phyloP scores from a whole-genome alignment of 2,888 invertebrate species.

The Idaea biselata region DNA sequence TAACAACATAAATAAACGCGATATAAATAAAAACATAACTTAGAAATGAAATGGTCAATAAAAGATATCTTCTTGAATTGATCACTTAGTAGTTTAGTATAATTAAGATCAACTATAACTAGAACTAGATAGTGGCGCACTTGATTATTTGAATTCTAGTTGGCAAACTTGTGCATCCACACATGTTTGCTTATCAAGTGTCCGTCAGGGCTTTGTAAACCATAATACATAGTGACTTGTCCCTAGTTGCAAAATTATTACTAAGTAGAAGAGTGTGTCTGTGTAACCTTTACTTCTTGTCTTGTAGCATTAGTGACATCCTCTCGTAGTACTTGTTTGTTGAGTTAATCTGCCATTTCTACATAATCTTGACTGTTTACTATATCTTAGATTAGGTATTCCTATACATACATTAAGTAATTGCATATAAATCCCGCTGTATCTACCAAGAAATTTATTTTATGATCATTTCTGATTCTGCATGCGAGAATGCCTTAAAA shows the following conservation, averaged over 20 bases:
- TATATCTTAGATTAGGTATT: conserved; percentile 33
- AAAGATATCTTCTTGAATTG: conserved; percentile 41
- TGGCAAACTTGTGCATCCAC: conserved; percentile 56
- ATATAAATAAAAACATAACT: conserved; percentile 21
- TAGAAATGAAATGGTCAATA: conserved; percentile 46
- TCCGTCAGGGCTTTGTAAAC: conserved; percentile 69
- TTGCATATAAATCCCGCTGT: conserved; percentile 20
- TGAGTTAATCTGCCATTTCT: conserved; percentile 50
- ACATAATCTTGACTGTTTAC: conserved; percentile 42
- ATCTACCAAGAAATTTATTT: conserved; percentile 25
- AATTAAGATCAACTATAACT: conserved; percentile 39
- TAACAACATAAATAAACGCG: conserved; percentile 36
- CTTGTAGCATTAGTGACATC: conserved; percentile 57
- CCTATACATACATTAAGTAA: conserved; percentile 30
- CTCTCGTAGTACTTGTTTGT: conserved; percentile 55
- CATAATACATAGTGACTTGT: conserved; percentile 70
- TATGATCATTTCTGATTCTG: conserved; percentile 35
- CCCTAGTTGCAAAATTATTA: conserved; percentile 77
- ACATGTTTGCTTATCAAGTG: conserved; percentile 60
- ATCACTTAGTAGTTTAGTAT: conserved; percentile 49
- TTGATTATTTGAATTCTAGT: conserved; percentile 51
- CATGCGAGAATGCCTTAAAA: conserved; percentile 33
- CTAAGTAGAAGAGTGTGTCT: conserved; percentile 55
- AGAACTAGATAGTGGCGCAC: conserved; percentile 67
- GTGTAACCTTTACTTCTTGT: conserved; percentile 55